Evolutionary conservation across 2,797 vertebrate genomes (phyloP), one percentile per base, ranked within the genome.

Genomic region (Oreochromis mossambicus): DNA sequence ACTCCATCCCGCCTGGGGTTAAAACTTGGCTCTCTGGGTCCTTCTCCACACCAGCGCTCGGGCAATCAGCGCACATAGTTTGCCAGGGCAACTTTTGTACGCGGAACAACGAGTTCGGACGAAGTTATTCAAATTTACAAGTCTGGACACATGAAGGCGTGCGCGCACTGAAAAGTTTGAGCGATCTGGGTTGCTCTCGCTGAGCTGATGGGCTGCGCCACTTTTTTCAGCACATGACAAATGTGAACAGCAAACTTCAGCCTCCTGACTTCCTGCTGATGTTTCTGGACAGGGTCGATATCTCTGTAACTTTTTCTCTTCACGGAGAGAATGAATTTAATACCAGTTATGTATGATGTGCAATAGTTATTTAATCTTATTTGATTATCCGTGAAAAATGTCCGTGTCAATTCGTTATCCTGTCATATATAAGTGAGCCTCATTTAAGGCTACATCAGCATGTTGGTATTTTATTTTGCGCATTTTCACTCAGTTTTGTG

Each of bases 61-160:
- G 87, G 17, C 93, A 89, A 79, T 83, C 93, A 34, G 89, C 91
- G 90, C 93, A 87, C 87, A 93, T 92, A 29, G 29, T 88, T 83
- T 88, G 80, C 58, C 41, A 73, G 66, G 63, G 29, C 3, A 78
- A 80, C 48, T 84, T 63, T 84, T 48, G 9, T 66, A 32, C 5
- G 7, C 9, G 52, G 55, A 5, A 41, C 38, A 11, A 3, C 8
- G 56, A 87, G 78, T 68, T 68, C 2, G 56, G 12, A 52, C 15
- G 46, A 85, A 92, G 84, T 87, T 86, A 2, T 6, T 38, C 11
- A 17, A 32, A n/a, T 50, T n/a, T 4, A 82, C 80, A 87, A 85
- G 90, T 91, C 63, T 78, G 55, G 73, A 38, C 80, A 43, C 77
- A 86, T 79, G 83, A 43, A 55, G 61, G 83, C 32, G 24, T 11